Evolutionary conservation across 2,797 vertebrate species (phyloP).

Genomic region (Acridotheres tristis): DNA sequence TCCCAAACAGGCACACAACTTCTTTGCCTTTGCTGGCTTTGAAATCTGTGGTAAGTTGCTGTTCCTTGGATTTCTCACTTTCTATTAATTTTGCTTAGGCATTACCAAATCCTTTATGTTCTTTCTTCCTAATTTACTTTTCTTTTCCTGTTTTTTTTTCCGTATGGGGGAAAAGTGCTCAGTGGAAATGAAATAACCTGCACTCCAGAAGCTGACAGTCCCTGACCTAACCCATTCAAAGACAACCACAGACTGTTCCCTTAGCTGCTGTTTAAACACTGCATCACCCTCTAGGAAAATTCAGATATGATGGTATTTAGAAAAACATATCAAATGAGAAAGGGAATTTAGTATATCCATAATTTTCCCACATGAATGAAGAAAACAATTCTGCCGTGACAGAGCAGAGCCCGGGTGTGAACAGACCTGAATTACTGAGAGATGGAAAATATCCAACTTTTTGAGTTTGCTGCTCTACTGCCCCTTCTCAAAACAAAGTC

Average conservation of each 20-base stretch:
- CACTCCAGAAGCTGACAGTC: background rate
- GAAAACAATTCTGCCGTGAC: background rate
- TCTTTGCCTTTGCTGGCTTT: background rate
- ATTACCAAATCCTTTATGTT: background rate
- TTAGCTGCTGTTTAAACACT: background rate
- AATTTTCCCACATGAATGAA: background rate
- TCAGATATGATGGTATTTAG: background rate
- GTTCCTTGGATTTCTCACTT: background rate
- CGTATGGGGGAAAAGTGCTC: background rate
- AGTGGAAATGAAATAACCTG: background rate
- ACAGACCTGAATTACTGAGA: background rate
- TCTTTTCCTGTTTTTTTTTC: accelerated
- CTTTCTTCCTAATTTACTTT: background rate
- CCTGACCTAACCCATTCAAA: background rate
- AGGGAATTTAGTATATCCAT: background rate
- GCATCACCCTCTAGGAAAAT: background rate
- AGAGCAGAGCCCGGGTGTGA: background rate
- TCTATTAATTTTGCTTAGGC: background rate
- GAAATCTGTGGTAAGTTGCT: background rate
- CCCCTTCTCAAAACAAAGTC: background rate
- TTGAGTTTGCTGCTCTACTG: background rate
- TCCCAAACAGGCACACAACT: background rate
- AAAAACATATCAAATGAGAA: background rate
- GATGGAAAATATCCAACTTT: background rate
- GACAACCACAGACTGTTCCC: background rate